phyloP scores from a whole-genome alignment of 2,797 vertebrate genomes.

The Peromyscus attwateri region DNA sequence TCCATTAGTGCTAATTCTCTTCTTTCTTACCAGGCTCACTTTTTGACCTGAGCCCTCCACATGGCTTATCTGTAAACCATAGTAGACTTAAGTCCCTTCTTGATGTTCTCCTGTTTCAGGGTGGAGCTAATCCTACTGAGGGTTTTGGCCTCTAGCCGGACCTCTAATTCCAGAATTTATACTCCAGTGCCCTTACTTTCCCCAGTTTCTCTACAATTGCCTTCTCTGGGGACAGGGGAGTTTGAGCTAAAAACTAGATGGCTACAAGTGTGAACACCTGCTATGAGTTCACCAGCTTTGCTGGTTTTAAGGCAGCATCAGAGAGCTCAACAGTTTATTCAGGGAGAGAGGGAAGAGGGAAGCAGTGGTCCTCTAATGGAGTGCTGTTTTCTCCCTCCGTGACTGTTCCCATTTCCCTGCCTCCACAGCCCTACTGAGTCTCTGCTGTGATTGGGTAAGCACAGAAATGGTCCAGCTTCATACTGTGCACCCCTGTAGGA shows the following conservation, averaged over 20 bases:
- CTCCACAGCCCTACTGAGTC: background rate
- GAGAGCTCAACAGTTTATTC: background rate
- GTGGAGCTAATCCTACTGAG: constrained; percentile 55
- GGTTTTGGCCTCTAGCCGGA: constrained; percentile 45
- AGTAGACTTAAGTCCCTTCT: constrained; percentile 41
- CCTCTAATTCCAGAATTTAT: constrained; percentile 54
- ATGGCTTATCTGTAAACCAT: constrained; percentile 56
- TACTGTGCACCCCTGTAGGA: background rate
- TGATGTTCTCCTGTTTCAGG: constrained; percentile 49
- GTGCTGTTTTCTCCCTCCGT: background rate
- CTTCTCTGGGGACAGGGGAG: background rate
- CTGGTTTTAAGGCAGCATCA: background rate
- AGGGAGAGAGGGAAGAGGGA: constrained; percentile 3
- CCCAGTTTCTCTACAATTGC: background rate
- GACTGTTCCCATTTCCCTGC: background rate
- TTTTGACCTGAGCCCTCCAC: constrained; percentile 63
- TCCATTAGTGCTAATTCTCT: constrained; percentile 51
- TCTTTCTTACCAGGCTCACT: constrained; percentile 58
- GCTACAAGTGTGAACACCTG: constrained; percentile 43
- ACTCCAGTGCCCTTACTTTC: constrained; percentile 3
- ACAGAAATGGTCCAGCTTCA: background rate
- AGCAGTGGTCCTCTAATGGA: background rate
- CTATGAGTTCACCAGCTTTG: constrained; percentile 53
- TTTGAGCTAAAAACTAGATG: constrained; percentile 50
- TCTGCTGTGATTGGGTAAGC: background rate